Conservation (phyloP, 2,113 vertebrate genomes). For the Australoheros scitulus region DNA sequence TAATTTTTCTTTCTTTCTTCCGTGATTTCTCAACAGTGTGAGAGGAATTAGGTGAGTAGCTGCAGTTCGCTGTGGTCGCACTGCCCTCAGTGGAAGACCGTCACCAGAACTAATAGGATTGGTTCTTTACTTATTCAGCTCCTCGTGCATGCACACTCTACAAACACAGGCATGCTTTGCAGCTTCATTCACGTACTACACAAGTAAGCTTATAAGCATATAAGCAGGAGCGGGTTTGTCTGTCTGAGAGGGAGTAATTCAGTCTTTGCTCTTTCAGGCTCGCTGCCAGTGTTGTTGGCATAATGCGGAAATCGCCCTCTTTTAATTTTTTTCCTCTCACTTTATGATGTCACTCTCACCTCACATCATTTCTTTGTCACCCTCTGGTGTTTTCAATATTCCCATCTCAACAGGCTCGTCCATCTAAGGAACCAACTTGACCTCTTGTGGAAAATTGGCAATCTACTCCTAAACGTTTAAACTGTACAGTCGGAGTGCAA, state of each 20-base stretch:
- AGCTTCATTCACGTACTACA: slow-evolving; percentile 15
- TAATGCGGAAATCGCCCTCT: slow-evolving; percentile 58
- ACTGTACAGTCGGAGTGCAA: slow-evolving; percentile 6
- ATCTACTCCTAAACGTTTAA: background rate
- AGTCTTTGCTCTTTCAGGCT: slow-evolving; percentile 29
- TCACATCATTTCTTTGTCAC: slow-evolving; percentile 1
- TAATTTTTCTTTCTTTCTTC: background rate
- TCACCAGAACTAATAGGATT: slow-evolving; percentile 54
- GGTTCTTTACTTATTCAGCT: slow-evolving; percentile 37
- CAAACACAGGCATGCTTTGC: background rate
- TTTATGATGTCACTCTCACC: background rate
- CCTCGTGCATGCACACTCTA: slow-evolving; percentile 7
- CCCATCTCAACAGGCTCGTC: background rate
- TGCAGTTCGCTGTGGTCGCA: background rate
- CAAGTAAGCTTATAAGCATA: background rate
- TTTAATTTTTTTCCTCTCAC: background rate
- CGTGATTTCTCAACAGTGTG: slow-evolving; percentile 4
- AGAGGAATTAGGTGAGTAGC: slow-evolving; percentile 25
- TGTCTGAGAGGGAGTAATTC: background rate
- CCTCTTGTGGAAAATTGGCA: background rate
- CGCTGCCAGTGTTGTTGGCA: slow-evolving; percentile 53
- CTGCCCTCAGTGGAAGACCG: slow-evolving; percentile 25
- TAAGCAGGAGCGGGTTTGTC: slow-evolving; percentile 2
- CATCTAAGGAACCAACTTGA: background rate
- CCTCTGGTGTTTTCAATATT: background rate